These are phyloP conservation scores for Notolabrus celidotus DNA, from an alignment of 2,797 vertebrate genomes.

Conservation along the genomic window DNA sequence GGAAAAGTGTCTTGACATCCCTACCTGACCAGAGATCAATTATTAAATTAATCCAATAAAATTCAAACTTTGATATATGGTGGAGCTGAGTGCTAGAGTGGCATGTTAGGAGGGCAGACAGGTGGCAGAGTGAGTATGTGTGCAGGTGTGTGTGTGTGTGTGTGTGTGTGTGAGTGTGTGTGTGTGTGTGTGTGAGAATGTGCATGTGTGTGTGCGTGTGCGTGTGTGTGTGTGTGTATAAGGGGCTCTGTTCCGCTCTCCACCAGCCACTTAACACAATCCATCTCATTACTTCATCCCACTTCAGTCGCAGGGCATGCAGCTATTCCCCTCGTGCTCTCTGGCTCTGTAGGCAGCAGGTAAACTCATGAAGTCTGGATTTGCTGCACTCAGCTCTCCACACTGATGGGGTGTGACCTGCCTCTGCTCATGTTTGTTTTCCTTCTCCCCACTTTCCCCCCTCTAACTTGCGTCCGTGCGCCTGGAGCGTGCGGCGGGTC, in stretches of 20 bases:
- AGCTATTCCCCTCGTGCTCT: conserved; percentile 40
- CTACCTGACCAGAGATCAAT: conserved; percentile 64
- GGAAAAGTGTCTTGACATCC: conserved; percentile 39
- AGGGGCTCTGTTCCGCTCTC: conserved; percentile 39
- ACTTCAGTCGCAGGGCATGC: conserved; percentile 55
- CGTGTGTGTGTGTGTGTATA: conserved; percentile 18
- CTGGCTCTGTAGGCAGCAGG: conserved; percentile 63
- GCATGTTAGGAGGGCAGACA: conserved; percentile 42
- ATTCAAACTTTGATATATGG: conserved; percentile 75
- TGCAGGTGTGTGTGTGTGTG: conserved; percentile 15
- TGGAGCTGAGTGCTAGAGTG: conserved; percentile 63
- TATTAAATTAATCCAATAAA: conserved; percentile 76
- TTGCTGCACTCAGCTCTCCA: conserved; percentile 68
- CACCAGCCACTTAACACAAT: conserved; percentile 73
- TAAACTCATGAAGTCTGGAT: conserved; percentile 64
- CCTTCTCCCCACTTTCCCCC: conserved; percentile 63
- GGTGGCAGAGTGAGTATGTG: conserved; percentile 31
- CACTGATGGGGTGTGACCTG: conserved; percentile 74
- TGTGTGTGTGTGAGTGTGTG: conserved; percentile 18
- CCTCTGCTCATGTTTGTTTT: conserved; percentile 87
- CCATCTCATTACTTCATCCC: conserved; percentile 77
- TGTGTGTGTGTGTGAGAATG: conserved; percentile 16
- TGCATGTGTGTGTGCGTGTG: conserved; percentile 15
- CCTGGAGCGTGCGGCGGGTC: conserved; percentile 72
- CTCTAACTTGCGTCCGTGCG: conserved; percentile 47